These are phyloP conservation scores for Fulmarus glacialis DNA, from an alignment of 2,113 vertebrate species.

Conservation along the genomic window DNA sequence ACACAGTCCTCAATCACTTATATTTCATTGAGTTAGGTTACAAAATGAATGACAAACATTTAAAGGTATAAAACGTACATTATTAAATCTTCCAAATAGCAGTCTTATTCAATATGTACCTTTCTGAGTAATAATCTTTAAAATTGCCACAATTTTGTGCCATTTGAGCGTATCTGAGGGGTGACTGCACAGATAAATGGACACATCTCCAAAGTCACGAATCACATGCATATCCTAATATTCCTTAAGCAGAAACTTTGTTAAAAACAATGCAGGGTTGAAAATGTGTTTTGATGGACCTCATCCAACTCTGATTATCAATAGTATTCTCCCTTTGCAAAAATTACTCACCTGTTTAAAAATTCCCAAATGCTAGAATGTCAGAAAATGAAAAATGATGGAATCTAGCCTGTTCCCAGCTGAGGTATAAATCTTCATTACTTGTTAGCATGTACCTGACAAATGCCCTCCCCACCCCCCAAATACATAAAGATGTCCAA, in stretches of 20 bases:
- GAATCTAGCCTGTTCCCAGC: neutral
- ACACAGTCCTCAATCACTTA: neutral
- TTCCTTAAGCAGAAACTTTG: neutral
- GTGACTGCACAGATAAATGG: neutral
- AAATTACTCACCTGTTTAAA: neutral
- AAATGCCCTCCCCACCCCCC: accelerated
- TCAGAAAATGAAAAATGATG: neutral
- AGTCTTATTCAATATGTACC: neutral
- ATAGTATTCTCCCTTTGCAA: neutral
- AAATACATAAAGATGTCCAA: neutral
- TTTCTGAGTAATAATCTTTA: neutral
- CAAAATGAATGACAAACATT: neutral
- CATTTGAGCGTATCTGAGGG: neutral
- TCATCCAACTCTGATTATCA: neutral
- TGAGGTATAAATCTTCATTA: neutral
- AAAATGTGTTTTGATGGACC: neutral
- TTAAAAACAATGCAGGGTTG: neutral
- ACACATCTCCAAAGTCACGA: neutral
- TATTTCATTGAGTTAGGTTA: neutral
- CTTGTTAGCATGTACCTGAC: neutral
- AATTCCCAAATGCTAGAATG: neutral
- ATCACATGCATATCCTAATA: neutral
- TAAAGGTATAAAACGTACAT: neutral
- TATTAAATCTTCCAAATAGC: neutral
- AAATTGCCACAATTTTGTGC: neutral